These are phyloP conservation scores for Sparidentex hasta DNA, from an alignment of 2,797 vertebrate genomes.

Conservation along the genomic window DNA sequence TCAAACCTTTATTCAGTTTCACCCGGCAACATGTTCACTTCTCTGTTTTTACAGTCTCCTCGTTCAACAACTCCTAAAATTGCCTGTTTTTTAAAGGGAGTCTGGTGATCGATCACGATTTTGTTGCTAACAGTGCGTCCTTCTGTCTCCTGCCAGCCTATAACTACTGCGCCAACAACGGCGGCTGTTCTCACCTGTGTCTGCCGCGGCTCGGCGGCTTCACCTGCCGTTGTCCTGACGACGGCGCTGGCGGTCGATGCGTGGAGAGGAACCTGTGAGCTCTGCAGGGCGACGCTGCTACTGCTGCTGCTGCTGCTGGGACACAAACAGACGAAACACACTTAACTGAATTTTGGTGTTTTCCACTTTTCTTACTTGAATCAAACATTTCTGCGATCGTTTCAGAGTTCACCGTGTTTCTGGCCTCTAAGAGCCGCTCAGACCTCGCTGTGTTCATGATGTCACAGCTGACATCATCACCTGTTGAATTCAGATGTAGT, in stretches of 20 bases:
- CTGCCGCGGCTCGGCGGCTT: conserved; percentile 90
- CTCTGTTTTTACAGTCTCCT: background rate
- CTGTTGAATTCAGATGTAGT: background rate
- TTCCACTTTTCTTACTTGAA: conserved; percentile 61
- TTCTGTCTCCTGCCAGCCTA: conserved; percentile 81
- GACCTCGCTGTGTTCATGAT: conserved; percentile 27
- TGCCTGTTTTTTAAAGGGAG: no score
- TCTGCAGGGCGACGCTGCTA: background rate
- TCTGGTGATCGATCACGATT: no score
- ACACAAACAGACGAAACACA: conserved; percentile 5
- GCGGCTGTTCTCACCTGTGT: conserved; percentile 93
- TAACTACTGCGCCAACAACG: conserved; percentile 92
- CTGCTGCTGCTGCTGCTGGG: background rate
- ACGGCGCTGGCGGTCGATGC: conserved; percentile 83
- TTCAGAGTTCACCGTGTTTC: background rate
- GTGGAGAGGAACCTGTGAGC: conserved; percentile 80
- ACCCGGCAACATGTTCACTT: background rate
- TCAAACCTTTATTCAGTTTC: background rate
- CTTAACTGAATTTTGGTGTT: conserved; percentile 23
- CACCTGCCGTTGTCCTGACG: conserved; percentile 92
- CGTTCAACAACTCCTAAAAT: no score
- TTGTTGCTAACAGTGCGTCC: background rate
- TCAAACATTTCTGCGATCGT: conserved; percentile 25
- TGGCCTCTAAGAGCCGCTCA: background rate
- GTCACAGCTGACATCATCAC: background rate